Evolutionary conservation across 2,888 invertebrate genomes (phyloP).

Genomic region (Ectemnius lituratus): DNA sequence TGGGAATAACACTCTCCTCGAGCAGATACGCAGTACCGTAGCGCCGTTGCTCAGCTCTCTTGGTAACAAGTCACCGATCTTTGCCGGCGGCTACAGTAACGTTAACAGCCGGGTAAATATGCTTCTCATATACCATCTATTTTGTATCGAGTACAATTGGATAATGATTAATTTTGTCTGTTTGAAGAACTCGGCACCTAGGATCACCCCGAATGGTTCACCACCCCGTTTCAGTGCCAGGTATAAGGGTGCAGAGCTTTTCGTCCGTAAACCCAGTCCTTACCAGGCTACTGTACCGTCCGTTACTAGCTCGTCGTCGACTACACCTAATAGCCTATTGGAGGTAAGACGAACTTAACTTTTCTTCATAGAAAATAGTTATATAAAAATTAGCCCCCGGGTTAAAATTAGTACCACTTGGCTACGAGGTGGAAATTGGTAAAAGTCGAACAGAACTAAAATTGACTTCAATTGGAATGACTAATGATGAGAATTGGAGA

Average conservation of each 20-base stretch:
- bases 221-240: constrained; percentile 74
- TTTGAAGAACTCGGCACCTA: constrained; percentile 68
- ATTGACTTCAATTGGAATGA: not conserved
- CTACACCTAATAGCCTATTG: constrained; percentile 65
- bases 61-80: constrained; percentile 70
- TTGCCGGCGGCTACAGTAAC: constrained; percentile 68
- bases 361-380: too few species aligned
- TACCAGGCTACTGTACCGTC: constrained; percentile 68
- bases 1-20: constrained; percentile 68
- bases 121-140: not conserved
- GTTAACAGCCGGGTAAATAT: constrained; percentile 68
- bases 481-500: too few species aligned
- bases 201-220: constrained; percentile 72
- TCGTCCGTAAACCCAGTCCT: constrained; percentile 68
- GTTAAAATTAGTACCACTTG: too few species aligned
- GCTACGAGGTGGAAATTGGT: constrained; percentile 4
- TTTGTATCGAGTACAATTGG: not conserved
- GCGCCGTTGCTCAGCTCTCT: constrained; percentile 72
- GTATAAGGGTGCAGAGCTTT: constrained; percentile 74
- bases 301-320: constrained; percentile 66
- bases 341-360: constrained; percentile 65
- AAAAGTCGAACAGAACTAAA: not conserved
- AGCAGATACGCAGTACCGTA: constrained; percentile 74
- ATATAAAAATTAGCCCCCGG: too few species aligned
- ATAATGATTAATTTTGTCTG: constrained; percentile 10